phyloP scores from a whole-genome alignment of 2,113 vertebrate species.

The Peromyscus polionotus region DNA sequence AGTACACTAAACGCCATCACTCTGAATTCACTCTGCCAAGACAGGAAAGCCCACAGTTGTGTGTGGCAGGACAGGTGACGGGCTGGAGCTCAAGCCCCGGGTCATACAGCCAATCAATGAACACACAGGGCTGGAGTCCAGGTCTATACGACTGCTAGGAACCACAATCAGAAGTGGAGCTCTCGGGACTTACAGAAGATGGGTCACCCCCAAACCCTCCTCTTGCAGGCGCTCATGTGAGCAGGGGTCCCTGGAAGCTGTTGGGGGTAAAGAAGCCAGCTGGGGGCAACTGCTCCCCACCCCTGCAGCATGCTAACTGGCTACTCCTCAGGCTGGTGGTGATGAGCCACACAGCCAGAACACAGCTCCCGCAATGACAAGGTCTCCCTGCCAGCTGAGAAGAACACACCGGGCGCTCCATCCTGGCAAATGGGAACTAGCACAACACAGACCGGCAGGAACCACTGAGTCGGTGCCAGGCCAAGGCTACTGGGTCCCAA shows the following conservation, averaged over 20 bases:
- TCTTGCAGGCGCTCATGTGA: not conserved
- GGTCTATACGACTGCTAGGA: not conserved
- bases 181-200: not conserved
- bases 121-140: not conserved
- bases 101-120: not conserved
- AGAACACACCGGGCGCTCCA: not conserved
- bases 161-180: not conserved
- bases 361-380: not conserved
- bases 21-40: not conserved
- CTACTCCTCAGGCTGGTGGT: not conserved
- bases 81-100: not conserved
- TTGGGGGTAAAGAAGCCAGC: not conserved
- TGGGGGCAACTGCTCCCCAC: not conserved
- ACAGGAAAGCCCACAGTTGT: not conserved
- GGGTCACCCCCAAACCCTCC: not conserved
- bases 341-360: not conserved
- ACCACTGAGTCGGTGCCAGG: not conserved
- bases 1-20: not conserved
- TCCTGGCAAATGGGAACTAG: not conserved
- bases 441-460: not conserved
- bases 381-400: not conserved
- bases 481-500: not conserved
- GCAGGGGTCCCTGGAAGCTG: not conserved
- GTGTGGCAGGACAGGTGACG: not conserved
- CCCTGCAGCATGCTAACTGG: constrained; percentile 55